Conservation (phyloP, 1,140 invertebrate genomes). For the Drosophila sp. region DNA sequence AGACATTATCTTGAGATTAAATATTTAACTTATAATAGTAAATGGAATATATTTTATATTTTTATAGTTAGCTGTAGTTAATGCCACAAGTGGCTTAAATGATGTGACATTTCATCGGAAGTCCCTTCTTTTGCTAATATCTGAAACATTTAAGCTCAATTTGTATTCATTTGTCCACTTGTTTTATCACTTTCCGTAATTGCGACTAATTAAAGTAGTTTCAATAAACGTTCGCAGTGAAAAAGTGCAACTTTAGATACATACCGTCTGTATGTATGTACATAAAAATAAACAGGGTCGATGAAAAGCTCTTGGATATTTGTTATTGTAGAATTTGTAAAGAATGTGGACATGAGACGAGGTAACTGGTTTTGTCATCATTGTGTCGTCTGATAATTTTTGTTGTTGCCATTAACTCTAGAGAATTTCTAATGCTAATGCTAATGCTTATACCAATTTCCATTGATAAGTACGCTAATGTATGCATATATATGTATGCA, state of each 20-base stretch:
- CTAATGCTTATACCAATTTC: constrained; percentile 48
- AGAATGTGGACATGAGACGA: not conserved
- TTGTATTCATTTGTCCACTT: not conserved
- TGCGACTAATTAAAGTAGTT: not conserved
- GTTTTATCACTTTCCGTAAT: not conserved
- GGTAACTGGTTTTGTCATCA: not conserved
- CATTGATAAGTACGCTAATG: constrained; percentile 50
- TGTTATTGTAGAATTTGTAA: not conserved
- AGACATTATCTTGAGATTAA: too few species aligned
- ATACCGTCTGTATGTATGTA: too few species aligned
- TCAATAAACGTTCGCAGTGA: not conserved
- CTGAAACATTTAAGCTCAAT: not conserved
- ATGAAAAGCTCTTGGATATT: not conserved
- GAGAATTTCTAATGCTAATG: constrained; percentile 43
- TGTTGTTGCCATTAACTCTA: constrained; percentile 13
- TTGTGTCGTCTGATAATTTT: constrained; percentile 3
- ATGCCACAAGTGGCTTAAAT: too few species aligned
- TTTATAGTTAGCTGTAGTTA: too few species aligned
- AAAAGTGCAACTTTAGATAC: constrained; percentile 1
- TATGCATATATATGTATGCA: constrained; percentile 10
- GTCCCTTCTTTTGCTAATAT: too few species aligned
- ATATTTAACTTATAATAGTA: too few species aligned
- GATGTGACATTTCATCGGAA: too few species aligned
- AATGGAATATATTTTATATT: too few species aligned
- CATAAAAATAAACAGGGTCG: not conserved